Base-by-base conservation (phyloP, 2,113 vertebrate genomes). In the Chaetops frenatus region DNA sequence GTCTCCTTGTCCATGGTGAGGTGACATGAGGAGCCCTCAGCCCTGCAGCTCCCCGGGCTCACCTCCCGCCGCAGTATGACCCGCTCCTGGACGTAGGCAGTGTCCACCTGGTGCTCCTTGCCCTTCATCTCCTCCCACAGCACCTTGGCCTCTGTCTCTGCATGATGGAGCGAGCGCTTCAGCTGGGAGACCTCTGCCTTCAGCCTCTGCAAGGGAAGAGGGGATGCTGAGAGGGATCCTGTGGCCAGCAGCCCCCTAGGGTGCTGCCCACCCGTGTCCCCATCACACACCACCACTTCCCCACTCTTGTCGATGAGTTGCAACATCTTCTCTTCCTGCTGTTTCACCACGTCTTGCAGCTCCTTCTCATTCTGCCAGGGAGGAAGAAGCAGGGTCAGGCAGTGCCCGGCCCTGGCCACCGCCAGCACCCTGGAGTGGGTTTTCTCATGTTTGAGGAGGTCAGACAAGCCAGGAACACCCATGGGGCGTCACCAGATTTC, bases 41-140 rank as follows among this genome's bases (percentile, higher is more conserved):
- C 20, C 64, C 1, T 19, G 61, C 53, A 57, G 27, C 5, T 20
- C 16, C 24, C 2, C 0, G 0, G 22, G 51, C 88, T 94, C 85
- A 98, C 98, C 97, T 98, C 97, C 53, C 97, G 97, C 57, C 66
- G 94, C 66, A 98, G 97, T 71, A 96, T 80, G 80, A 98, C 86
- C 51, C 97, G 97, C 80, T 98, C 98, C 89, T 98, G 97, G 62
- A 98, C 13, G 1, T 91, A 86, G 56, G 77, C 36, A 9, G 91
- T 40, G 6, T 96, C 96, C 12, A 64, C 80, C 69, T 95, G 86
- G 61, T 86, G 94, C 74, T 86, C 79, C 85, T 94, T 94, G 33
- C 44, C 54, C 36, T 80, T 79, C 91, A 98, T 44, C 65, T 98
- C 97, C 66, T 98, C 97, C 91, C 97, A 97, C 48, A 98, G 96